Base-by-base conservation (phyloP, 2,113 vertebrate genomes). In the Orthonyx spaldingii region DNA sequence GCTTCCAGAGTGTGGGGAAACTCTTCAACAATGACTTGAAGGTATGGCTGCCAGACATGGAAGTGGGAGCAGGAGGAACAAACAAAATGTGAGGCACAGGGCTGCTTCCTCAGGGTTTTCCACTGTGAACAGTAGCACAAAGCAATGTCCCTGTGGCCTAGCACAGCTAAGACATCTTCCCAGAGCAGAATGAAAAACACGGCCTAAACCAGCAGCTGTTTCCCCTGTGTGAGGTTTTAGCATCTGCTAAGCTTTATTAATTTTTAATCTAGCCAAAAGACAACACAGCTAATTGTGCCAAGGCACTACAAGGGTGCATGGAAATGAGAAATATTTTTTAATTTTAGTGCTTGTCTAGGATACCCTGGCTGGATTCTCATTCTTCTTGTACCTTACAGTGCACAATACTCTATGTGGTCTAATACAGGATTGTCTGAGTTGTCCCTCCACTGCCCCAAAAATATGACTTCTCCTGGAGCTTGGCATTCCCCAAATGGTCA, bases 21-120 rank as follows among this genome's bases (percentile, higher is more conserved):
- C 94, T 98, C n/a, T 98, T 98, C 83, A 94, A 98, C 97, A 98
- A 98, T 60, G 96, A 96, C 76, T 96, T 99, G 94, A 98, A 98
- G 98, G 98, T 99, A 94, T 13, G 65, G n/a, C 59, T 60, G 30
- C 30, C 61, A 44, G n/a, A 33, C 23, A 4, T 4, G 20, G 35
- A 22, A 35, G 13, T 37, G 35, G 19, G 42, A 60, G 30, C 4
- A 7, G 28, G 16, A 72, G 42, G 44, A 66, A 42, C 22, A 21
- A 66, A 42, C 22, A 21, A 12, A 10, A 1, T 15, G 11, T n/a
- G 37, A 37, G n/a, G n/a, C 39, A 81, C 9, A 20, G 21, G 9
- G 11, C 21, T 83, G 32, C 41, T 80, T 89, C 32, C 59, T 33
- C 44, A 63, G 52, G n/a, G 41, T 85, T 52, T 72, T 50, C 41